These are phyloP conservation scores for Heteronetta atricapilla DNA, from an alignment of 2,113 vertebrate genomes.

Conservation along the genomic window DNA sequence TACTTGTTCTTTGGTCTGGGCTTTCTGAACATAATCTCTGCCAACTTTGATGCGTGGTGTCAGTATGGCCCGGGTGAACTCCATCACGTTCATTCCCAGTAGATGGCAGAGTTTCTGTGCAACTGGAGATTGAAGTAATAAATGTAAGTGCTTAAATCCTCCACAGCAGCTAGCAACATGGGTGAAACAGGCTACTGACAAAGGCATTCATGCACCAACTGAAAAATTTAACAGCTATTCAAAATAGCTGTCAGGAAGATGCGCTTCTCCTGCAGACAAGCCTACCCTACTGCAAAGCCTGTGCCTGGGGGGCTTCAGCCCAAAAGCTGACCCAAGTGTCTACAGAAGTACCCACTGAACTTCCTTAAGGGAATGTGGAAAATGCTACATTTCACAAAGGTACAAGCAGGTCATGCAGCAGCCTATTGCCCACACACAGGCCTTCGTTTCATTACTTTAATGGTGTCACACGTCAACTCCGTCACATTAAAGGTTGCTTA, in stretches of 20 bases:
- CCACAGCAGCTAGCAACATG: neutral
- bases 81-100: slow-evolving; percentile 96
- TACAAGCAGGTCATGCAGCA: neutral
- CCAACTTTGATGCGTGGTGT: slow-evolving; percentile 98
- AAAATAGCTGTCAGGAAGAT: accelerated
- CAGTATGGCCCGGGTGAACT: slow-evolving; percentile 96
- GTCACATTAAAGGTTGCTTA: neutral
- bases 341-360: neutral
- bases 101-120: slow-evolving; percentile 98
- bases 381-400: accelerated
- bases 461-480: neutral
- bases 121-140: slow-evolving; percentile 71
- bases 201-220: neutral
- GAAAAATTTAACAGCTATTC: accelerated
- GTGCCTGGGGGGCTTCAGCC: accelerated
- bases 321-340: accelerated
- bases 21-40: slow-evolving; percentile 97
- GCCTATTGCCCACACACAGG: accelerated
- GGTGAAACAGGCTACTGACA: neutral
- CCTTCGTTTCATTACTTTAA: accelerated
- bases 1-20: slow-evolving; percentile 98
- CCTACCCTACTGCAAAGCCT: accelerated
- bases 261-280: neutral
- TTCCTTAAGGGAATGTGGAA: accelerated
- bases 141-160: neutral